phyloP scores from a whole-genome alignment of 2,888 invertebrate genomes.

The Drosophila mercatorum region DNA sequence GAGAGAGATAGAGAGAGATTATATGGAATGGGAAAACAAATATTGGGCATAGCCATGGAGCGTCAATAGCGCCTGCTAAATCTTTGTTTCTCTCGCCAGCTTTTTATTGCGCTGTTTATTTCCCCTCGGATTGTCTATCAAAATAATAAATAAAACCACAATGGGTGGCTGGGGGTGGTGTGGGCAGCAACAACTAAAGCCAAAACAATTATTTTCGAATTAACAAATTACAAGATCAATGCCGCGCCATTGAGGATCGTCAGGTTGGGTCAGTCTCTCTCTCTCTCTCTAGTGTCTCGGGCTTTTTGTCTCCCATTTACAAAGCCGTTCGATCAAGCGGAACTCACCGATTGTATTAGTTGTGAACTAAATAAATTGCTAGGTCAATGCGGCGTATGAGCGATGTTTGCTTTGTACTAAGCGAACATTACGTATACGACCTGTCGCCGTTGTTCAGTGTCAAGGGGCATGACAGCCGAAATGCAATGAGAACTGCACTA shows the following conservation, averaged over 20 bases:
- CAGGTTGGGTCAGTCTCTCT: slow-evolving; percentile 30
- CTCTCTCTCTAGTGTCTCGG: neutral
- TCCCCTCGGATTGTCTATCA: slow-evolving; percentile 30
- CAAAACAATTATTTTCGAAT: slow-evolving; percentile 72
- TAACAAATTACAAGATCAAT: slow-evolving; percentile 78
- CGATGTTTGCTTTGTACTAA: slow-evolving; percentile 35
- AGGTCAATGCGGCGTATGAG: slow-evolving; percentile 55
- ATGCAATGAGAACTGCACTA: slow-evolving; percentile 2
- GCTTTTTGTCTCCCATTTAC: slow-evolving; percentile 15
- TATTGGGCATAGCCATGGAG: slow-evolving; percentile 8
- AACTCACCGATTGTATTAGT: slow-evolving; percentile 49
- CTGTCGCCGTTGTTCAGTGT: slow-evolving; percentile 47
- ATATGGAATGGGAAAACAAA: slow-evolving; percentile 12
- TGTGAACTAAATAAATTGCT: slow-evolving; percentile 30
- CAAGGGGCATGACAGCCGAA: slow-evolving; percentile 30
- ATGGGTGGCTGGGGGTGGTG: slow-evolving; percentile 7
- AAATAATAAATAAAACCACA: slow-evolving; percentile 64
- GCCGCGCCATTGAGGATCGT: slow-evolving; percentile 61
- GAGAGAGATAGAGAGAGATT: slow-evolving; percentile 6
- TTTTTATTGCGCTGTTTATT: slow-evolving; percentile 58
- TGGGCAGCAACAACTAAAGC: slow-evolving; percentile 6
- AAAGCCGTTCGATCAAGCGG: slow-evolving; percentile 73
- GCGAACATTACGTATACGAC: slow-evolving; percentile 66
- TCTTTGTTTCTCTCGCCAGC: slow-evolving; percentile 22
- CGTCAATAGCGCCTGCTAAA: slow-evolving; percentile 34